phyloP scores from a whole-genome alignment of 2,113 vertebrate genomes.

The Rousettus leschenaultii region DNA sequence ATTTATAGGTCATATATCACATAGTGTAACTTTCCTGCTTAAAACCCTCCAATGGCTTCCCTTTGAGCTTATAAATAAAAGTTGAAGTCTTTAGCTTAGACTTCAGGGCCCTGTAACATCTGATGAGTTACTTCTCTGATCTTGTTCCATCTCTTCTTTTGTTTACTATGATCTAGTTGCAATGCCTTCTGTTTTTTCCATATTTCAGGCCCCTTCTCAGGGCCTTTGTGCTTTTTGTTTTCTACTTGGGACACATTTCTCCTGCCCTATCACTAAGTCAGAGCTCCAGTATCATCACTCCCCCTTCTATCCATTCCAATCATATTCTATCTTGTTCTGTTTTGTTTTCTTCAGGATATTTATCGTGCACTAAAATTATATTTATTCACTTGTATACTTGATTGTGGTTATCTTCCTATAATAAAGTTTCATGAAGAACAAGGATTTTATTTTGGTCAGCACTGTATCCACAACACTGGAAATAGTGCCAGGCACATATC shows the following conservation, averaged over 20 bases:
- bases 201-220: background rate
- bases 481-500: background rate
- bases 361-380: background rate
- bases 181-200: background rate
- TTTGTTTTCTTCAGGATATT: slow-evolving; percentile 24
- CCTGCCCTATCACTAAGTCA: background rate
- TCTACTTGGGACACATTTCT: background rate
- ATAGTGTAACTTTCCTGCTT: background rate
- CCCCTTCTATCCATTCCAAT: background rate
- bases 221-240: background rate
- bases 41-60: background rate
- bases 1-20: background rate
- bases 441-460: background rate
- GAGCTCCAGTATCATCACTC: background rate
- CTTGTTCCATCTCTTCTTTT: background rate
- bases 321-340: slow-evolving; percentile 1
- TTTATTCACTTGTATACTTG: background rate
- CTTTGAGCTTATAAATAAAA: slow-evolving; percentile 33
- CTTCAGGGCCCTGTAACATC: background rate
- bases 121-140: background rate
- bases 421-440: background rate
- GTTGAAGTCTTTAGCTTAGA: background rate
- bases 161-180: background rate
- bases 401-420: background rate
- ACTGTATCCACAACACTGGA: background rate